Percentiles rank a stretch among this genome's conserved stretches.
Evolutionary conservation across 2,888 invertebrate species (phyloP).

Genomic region (Taphrorychus bicolor): DNA sequence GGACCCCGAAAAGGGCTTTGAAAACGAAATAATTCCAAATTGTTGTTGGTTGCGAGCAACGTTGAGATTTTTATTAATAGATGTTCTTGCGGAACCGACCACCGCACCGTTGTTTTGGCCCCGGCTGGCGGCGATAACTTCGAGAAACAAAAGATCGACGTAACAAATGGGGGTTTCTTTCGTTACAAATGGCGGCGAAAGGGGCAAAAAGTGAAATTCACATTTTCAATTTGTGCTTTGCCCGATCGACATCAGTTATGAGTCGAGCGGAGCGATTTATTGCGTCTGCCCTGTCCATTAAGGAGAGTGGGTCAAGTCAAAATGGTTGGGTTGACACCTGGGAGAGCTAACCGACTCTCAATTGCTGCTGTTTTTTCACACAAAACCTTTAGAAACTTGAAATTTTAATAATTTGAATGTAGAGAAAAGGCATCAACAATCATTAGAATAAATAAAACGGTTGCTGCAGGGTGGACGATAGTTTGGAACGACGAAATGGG

Average conservation of each 20-base stretch:
- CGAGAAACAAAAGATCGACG: not conserved
- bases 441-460: too few species aligned
- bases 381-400: too few species aligned
- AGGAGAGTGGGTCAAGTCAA: too few species aligned
- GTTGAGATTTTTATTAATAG: conserved; percentile 5
- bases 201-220: conserved; percentile 13
- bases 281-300: too few species aligned
- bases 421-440: too few species aligned
- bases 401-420: too few species aligned
- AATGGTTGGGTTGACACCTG: too few species aligned
- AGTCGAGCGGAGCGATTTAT: not conserved
- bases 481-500: too few species aligned
- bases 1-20: not conserved
- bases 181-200: not conserved
- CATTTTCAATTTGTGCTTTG: conserved; percentile 14
- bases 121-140: not conserved
- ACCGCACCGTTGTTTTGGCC: not conserved
- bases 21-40: not conserved
- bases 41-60: not conserved
- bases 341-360: too few species aligned
- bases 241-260: not conserved
- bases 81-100: not conserved
- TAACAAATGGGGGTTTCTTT: conserved; percentile 1
- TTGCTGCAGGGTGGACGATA: too few species aligned
- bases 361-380: too few species aligned